Percentiles rank a stretch among this genome's conserved stretches.
phyloP scores from a whole-genome alignment of 1,140 invertebrate species.

The Rhopalosiphum padi region DNA sequence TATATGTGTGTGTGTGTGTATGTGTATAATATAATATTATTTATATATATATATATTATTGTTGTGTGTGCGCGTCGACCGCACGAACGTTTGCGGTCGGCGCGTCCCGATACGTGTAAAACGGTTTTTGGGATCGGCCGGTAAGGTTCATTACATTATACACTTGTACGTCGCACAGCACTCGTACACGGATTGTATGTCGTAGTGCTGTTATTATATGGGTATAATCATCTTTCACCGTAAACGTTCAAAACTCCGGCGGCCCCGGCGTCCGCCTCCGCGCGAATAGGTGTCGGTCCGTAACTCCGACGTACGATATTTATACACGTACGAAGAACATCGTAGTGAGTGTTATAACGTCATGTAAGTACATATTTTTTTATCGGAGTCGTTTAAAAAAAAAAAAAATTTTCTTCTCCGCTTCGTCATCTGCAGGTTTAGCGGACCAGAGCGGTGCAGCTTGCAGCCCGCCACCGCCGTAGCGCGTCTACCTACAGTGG shows the following conservation, averaged over 20 bases:
- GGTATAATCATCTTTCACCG: background rate
- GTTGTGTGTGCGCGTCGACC: background rate
- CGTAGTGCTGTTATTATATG: background rate
- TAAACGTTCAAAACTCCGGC: background rate
- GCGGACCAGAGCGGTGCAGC: slow-evolving; percentile 9
- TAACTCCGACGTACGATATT: background rate
- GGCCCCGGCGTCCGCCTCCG: background rate
- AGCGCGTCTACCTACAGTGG: background rate
- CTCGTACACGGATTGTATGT: background rate
- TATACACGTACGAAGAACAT: too few species aligned
- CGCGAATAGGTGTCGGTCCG: background rate
- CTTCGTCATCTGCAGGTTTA: background rate
- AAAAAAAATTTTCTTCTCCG: background rate
- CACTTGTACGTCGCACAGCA: background rate
- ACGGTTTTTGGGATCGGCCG: background rate
- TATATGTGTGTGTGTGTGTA: too few species aligned
- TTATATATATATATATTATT: background rate
- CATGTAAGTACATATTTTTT: background rate
- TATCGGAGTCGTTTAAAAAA: background rate
- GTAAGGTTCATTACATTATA: background rate
- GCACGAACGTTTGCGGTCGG: slow-evolving; percentile 42
- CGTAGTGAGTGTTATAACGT: background rate
- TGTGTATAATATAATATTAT: background rate
- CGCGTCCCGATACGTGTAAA: background rate
- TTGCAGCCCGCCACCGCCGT: background rate